Conservation (phyloP, 2,797 vertebrate genomes). For the Tauraco hartlaubi region DNA sequence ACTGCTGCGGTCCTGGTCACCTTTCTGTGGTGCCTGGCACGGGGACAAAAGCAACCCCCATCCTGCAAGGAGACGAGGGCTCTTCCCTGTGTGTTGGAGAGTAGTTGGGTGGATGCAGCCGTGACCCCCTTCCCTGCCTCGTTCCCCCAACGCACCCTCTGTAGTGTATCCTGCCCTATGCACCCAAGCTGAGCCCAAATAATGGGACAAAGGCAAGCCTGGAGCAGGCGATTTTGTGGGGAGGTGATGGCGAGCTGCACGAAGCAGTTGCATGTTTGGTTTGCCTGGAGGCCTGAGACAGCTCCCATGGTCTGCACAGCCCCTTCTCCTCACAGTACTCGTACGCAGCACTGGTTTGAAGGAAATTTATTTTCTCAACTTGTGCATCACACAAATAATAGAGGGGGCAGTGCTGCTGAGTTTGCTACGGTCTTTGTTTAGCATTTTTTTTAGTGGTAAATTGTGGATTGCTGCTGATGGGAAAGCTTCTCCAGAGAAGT, state of each 20-base stretch:
- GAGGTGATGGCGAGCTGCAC: neutral
- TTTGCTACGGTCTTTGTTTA: neutral
- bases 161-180: fast-evolving
- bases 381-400: neutral
- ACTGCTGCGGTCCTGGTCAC: fast-evolving
- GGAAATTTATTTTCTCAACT: neutral
- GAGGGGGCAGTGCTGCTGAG: neutral
- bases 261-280: neutral
- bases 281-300: neutral
- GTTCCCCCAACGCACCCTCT: fast-evolving
- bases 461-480: neutral
- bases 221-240: neutral
- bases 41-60: neutral
- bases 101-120: neutral
- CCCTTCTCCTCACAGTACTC: neutral
- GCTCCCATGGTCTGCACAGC: neutral
- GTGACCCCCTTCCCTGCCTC: neutral
- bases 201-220: neutral
- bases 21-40: fast-evolving
- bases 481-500: neutral
- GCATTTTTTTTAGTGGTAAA: neutral
- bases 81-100: fast-evolving
- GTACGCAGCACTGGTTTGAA: neutral
- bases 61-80: neutral
- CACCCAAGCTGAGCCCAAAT: neutral